Evolutionary conservation across 2,797 vertebrate genomes (phyloP), one percentile per base, ranked within the genome.

Genomic region (Sebastes iracundus): DNA sequence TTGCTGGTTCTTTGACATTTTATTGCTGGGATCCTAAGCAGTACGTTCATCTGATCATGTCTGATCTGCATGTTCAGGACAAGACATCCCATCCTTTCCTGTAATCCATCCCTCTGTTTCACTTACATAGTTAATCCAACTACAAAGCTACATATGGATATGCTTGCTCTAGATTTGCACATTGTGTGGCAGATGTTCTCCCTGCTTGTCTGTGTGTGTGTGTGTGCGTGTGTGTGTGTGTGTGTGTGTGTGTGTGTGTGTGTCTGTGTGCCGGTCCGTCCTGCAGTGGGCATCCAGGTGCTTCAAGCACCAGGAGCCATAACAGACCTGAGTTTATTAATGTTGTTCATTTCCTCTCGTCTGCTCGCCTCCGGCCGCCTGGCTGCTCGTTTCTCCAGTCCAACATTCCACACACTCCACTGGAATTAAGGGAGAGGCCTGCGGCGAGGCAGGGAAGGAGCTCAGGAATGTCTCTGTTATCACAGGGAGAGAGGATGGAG

Each of bases 391-490:
- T 88, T 90, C 82, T 85, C 69, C 88, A 62, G 81, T 84, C 88
- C 82, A 91, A 90, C 95, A 95, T 96, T 95, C 94, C 94, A 86
- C 90, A 88, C 90, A 93, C 92, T 94, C 89, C 70, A 70, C 85
- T 90, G 92, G 93, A 95, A 95, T 95, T 91, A 94, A 93, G 93
- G 93, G 91, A 92, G 94, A 93, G 92, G 95, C 93, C 90, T 92
- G 91, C 13, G 84, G 91, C 70, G 79, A 88, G 90, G 93, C 90
- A 90, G 92, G 91, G 94, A 95, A 89, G 79, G 62, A 85, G 88
- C 91, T 90, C 87, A 92, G 94, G 95, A 96, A 96, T 95, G 93
- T 94, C 93, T 95, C 90, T 94, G 93, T 90, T 94, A 91, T 96
- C 94, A 90, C 87, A 90, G 87, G 69, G 79, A 82, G 87, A 90